A percentile compares a stretch with the other conserved stretches of the same genome.
Evolutionary conservation across 2,888 invertebrate species (phyloP).

Genomic region (Taphrorychus bicolor): DNA sequence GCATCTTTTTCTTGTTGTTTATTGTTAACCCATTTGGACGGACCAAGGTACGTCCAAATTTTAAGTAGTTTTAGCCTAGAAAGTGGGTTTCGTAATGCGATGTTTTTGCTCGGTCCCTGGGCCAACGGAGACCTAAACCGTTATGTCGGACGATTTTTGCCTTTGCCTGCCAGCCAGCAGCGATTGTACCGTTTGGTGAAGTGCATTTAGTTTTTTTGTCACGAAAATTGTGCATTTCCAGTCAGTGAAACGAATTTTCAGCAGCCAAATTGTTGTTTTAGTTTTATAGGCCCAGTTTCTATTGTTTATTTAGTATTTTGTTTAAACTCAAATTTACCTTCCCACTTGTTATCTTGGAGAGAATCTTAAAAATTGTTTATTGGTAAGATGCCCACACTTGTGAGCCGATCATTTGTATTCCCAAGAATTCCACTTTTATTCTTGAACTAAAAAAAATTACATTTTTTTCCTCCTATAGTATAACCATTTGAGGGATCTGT

Average conservation of each 20-base stretch:
- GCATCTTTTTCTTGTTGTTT: slow-evolving; percentile 59
- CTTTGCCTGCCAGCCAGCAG: slow-evolving; percentile 28
- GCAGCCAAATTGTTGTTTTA: slow-evolving; percentile 4
- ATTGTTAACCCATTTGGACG: slow-evolving; percentile 74
- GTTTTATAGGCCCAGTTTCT: slow-evolving; percentile 12
- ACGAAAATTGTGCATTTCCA: background rate
- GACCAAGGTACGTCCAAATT: slow-evolving; percentile 73
- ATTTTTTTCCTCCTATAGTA: no score
- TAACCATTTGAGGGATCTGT: no score
- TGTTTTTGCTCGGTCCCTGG: slow-evolving; percentile 53
- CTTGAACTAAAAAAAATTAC: no score
- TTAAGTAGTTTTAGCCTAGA: slow-evolving; percentile 41
- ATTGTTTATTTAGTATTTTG: slow-evolving; percentile 26
- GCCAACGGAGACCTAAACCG: slow-evolving; percentile 49
- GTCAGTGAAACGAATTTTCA: background rate
- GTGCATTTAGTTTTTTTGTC: background rate
- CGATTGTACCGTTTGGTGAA: background rate
- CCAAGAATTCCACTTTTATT: no score
- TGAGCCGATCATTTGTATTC: no score
- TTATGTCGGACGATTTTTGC: slow-evolving; percentile 46
- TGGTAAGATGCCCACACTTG: no score
- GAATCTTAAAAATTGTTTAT: no score
- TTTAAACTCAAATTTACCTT: no score
- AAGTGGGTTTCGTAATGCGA: slow-evolving; percentile 53
- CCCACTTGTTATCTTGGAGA: no score